phyloP scores from a whole-genome alignment of 1,140 invertebrate genomes.

The Magallana gigas region DNA sequence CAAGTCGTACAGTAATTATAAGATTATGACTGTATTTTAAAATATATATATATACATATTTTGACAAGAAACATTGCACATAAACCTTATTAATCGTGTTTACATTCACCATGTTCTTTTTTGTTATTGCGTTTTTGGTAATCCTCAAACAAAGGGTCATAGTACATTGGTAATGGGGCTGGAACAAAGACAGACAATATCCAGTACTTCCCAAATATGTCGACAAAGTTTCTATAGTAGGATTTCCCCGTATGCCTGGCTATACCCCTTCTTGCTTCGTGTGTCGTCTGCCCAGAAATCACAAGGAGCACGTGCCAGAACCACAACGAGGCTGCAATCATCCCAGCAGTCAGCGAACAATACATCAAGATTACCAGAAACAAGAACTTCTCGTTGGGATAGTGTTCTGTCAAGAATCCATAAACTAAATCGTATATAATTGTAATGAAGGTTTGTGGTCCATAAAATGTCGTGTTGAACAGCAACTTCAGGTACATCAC shows the following conservation, averaged over 20 bases:
- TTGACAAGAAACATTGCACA: too few relatives aligned
- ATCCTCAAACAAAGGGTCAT: slow-evolving; percentile 33
- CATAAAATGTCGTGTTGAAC: slow-evolving; percentile 49
- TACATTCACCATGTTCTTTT: background rate
- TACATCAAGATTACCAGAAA: slow-evolving; percentile 56
- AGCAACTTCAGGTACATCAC: slow-evolving; percentile 49
- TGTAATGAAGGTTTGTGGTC: slow-evolving; percentile 54
- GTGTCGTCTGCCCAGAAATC: slow-evolving; percentile 51
- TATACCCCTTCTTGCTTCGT: slow-evolving; percentile 39
- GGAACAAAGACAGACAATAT: slow-evolving; percentile 42
- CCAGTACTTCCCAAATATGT: slow-evolving; percentile 54
- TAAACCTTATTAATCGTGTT: background rate
- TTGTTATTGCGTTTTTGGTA: background rate
- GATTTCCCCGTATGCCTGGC: slow-evolving; percentile 5
- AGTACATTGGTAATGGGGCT: slow-evolving; percentile 41
- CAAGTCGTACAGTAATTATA: too few relatives aligned
- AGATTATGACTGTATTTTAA: too few relatives aligned
- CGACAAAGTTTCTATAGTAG: slow-evolving; percentile 45
- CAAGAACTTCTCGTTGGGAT: slow-evolving; percentile 36
- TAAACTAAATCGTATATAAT: slow-evolving; percentile 29
- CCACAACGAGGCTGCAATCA: slow-evolving; percentile 49
- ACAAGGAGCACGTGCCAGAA: slow-evolving; percentile 55
- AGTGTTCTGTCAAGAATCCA: background rate
- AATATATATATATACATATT: too few relatives aligned
- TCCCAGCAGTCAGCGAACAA: slow-evolving; percentile 43